Percentiles rank a stretch among this genome's conserved stretches.
phyloP scores from a whole-genome alignment of 1,140 invertebrate species.

The Belonocnema kinseyi region DNA sequence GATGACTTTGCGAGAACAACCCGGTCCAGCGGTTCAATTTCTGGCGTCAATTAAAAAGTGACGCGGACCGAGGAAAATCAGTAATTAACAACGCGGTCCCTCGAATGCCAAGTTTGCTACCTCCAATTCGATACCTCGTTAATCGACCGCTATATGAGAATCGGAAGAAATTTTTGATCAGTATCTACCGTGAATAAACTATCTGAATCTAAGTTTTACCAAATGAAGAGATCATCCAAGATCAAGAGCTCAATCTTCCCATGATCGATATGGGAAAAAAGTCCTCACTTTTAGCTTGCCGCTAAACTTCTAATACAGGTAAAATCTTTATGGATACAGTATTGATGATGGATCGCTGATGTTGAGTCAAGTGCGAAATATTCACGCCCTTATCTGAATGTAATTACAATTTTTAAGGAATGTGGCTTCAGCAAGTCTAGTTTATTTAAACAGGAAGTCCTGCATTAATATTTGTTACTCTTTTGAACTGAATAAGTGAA shows the following conservation, averaged over 20 bases:
- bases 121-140: constrained; percentile 35
- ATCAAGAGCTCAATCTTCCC: constrained; percentile 11
- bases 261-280: not conserved
- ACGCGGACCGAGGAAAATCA: constrained; percentile 74
- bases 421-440: constrained; percentile 1
- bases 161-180: not conserved
- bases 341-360: constrained; percentile 4
- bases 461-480: too few relatives aligned
- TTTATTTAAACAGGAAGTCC: not conserved
- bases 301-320: constrained; percentile 14
- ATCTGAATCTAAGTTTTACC: constrained; percentile 11
- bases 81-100: constrained; percentile 70
- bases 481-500: too few relatives aligned
- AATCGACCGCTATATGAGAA: constrained; percentile 28
- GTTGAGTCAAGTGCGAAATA: not conserved
- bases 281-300: not conserved
- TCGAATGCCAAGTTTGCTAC: constrained; percentile 29
- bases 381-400: constrained; percentile 15
- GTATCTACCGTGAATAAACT: constrained; percentile 11
- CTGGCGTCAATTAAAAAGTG: constrained; percentile 76
- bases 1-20: constrained; percentile 68
- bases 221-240: constrained; percentile 22
- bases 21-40: constrained; percentile 69
- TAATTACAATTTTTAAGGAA: constrained; percentile 10
- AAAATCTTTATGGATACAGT: not conserved